Conservation (phyloP, 1,140 invertebrate species). For the Odontomachus brunneus region DNA sequence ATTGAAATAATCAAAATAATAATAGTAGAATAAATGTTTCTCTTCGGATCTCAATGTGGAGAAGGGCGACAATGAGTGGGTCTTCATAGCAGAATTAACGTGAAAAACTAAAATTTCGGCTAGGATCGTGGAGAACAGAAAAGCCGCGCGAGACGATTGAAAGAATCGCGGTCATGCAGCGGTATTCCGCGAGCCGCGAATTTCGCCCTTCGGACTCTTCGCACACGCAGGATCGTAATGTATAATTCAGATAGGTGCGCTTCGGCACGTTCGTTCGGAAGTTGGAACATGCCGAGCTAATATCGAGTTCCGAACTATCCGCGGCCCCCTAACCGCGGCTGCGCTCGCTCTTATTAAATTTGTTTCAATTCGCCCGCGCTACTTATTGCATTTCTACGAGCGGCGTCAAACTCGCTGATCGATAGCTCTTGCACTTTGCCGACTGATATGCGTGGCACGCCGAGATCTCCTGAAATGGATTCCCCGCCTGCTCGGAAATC, state of each 20-base stretch:
- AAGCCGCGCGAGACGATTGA: not conserved
- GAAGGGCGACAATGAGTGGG: too few relatives aligned
- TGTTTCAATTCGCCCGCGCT: constrained; percentile 60
- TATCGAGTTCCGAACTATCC: constrained; percentile 58
- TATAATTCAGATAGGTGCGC: constrained; percentile 49
- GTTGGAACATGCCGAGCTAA: constrained; percentile 57
- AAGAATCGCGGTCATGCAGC: too few relatives aligned
- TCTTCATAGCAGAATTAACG: too few relatives aligned
- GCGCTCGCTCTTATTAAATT: constrained; percentile 62
- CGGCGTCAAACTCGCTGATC: constrained; percentile 49
- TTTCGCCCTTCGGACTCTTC: constrained; percentile 10
- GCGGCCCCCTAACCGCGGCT: constrained; percentile 5
- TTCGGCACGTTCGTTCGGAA: constrained; percentile 28
- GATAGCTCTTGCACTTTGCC: constrained; percentile 23
- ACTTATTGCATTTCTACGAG: constrained; percentile 59
- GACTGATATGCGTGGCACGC: constrained; percentile 20
- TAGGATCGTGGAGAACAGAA: not conserved
- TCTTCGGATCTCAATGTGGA: too few relatives aligned
- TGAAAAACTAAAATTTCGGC: too few relatives aligned
- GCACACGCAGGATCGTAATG: constrained; percentile 47
- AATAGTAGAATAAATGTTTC: too few relatives aligned
- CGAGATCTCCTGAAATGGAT: constrained; percentile 9
- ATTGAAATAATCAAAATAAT: too few relatives aligned
- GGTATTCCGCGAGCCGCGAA: not conserved
- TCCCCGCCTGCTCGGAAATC: constrained; percentile 15